Evolutionary conservation across 2,888 invertebrate species (phyloP).

Genomic region (Beris chalybata): DNA sequence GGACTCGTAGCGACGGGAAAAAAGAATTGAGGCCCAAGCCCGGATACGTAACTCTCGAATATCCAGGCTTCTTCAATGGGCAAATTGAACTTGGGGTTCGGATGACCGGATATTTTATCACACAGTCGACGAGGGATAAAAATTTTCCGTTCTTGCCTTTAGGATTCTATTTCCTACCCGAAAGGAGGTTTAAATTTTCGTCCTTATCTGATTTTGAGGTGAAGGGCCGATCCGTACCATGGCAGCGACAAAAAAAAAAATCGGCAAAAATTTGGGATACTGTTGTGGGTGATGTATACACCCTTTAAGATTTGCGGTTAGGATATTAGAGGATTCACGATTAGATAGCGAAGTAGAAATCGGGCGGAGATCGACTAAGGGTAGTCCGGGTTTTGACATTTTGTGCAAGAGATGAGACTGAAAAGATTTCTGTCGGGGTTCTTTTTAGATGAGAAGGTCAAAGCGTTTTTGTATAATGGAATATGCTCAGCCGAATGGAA

Average conservation of each 20-base stretch:
- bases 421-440: too few species aligned
- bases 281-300: background rate
- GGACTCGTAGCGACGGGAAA: background rate
- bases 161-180: constrained; percentile 8
- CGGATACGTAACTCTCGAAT: background rate
- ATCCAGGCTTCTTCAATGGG: constrained; percentile 25
- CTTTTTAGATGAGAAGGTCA: too few species aligned
- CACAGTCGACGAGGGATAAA: background rate
- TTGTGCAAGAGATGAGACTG: too few species aligned
- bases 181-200: constrained; percentile 16
- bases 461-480: too few species aligned
- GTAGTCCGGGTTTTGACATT: too few species aligned
- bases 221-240: background rate
- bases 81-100: constrained; percentile 11
- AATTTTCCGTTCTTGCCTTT: constrained; percentile 5
- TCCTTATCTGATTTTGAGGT: constrained; percentile 6
- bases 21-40: background rate
- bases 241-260: background rate
- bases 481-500: too few species aligned
- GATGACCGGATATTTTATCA: background rate
- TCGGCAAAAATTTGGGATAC: too few species aligned
- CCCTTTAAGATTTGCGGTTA: background rate
- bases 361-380: too few species aligned
- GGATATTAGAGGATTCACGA: background rate
- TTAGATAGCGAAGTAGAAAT: background rate